Conservation (phyloP, 1,140 invertebrate species). For the Cyclargus thomasi region DNA sequence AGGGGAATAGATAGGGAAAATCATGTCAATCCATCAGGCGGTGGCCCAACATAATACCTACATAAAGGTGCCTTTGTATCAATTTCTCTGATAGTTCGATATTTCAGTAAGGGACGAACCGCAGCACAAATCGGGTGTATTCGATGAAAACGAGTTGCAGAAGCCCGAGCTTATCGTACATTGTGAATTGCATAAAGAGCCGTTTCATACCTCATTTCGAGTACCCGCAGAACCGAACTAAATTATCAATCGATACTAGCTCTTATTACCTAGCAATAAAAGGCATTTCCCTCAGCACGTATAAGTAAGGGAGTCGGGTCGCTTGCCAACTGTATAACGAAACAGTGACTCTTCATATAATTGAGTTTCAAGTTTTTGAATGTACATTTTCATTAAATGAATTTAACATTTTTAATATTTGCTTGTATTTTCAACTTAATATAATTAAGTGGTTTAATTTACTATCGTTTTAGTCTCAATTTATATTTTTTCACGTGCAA, state of each 20-base stretch:
- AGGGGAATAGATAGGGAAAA: no score
- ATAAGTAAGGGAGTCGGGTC: background rate
- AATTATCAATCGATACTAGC: constrained; percentile 1
- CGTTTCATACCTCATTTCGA: constrained; percentile 18
- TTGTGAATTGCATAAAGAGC: constrained; percentile 29
- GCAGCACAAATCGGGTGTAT: background rate
- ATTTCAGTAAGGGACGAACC: background rate
- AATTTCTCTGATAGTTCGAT: no score
- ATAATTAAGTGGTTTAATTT: constrained; percentile 9
- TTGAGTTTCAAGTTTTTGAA: constrained; percentile 42
- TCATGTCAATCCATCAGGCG: no score
- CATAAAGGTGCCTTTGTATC: no score
- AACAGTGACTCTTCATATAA: constrained; percentile 33
- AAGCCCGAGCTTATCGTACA: constrained; percentile 6
- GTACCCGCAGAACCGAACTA: constrained; percentile 2
- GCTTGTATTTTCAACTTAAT: constrained; percentile 3
- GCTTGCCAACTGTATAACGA: constrained; percentile 14
- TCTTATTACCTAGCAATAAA: background rate
- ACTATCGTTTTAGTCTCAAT: background rate
- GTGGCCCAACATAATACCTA: no score
- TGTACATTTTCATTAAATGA: constrained; percentile 28
- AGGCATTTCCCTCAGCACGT: background rate
- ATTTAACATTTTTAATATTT: constrained; percentile 19
- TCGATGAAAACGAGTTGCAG: background rate
- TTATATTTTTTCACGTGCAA: background rate